These are phyloP conservation scores for Todiramphus chloris DNA, from an alignment of 2,113 vertebrate genomes.

Conservation along the genomic window DNA sequence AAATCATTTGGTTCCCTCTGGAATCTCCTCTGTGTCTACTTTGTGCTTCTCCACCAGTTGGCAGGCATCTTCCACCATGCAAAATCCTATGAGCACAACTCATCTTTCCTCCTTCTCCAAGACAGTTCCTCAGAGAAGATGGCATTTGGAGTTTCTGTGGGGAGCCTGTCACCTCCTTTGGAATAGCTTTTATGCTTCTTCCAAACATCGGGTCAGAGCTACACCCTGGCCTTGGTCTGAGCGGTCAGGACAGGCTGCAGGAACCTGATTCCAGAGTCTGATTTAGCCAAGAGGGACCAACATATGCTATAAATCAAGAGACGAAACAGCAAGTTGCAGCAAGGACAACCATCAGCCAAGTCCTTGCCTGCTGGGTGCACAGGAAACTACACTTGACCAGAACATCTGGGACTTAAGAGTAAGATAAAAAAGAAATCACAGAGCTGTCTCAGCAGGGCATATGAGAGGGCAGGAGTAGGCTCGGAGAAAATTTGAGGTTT, in stretches of 20 bases:
- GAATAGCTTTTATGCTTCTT: not conserved
- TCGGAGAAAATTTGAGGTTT: slow-evolving; percentile 5
- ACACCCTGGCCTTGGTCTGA: not conserved
- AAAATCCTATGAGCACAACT: not conserved
- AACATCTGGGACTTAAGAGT: not conserved
- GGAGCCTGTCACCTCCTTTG: not conserved
- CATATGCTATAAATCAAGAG: not conserved
- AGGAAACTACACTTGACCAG: not conserved
- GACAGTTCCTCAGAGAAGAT: not conserved
- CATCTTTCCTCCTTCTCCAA: not conserved
- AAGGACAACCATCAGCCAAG: not conserved
- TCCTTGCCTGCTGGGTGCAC: not conserved
- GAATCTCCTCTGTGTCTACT: not conserved
- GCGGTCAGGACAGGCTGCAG: not conserved
- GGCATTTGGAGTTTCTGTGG: not conserved
- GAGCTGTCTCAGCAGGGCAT: not conserved
- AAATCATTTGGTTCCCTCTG: not conserved
- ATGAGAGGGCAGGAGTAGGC: not conserved
- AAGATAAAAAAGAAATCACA: not conserved
- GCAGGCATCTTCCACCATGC: not conserved
- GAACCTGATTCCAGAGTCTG: not conserved
- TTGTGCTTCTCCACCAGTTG: not conserved
- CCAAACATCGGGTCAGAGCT: not conserved
- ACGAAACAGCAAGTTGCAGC: not conserved
- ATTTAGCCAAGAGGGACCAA: not conserved